phyloP scores from a whole-genome alignment of 1,140 invertebrate species.

The Orius insidiosus region DNA sequence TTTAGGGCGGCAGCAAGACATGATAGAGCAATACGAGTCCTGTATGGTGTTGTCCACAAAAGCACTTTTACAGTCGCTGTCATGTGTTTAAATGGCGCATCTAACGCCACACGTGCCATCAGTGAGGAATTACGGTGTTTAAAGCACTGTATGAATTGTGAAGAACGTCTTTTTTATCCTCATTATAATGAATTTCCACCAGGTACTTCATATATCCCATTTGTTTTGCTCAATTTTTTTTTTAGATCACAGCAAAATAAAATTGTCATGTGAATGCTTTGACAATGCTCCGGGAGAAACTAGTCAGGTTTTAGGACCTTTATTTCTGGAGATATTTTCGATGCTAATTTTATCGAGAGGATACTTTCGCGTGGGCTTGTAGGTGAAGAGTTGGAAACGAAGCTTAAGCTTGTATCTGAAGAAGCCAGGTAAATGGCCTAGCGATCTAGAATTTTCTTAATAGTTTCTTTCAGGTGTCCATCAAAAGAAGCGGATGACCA shows the following conservation, averaged over 20 bases:
- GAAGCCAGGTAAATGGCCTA: conserved; percentile 14
- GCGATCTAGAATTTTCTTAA: neutral
- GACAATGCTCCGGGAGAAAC: conserved; percentile 7
- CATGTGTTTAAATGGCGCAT: conserved; percentile 6
- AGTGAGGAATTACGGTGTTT: conserved; percentile 3
- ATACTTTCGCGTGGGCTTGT: neutral
- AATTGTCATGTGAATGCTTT: conserved; percentile 6
- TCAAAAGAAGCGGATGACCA: neutral
- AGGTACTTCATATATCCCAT: neutral
- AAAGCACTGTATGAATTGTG: conserved; percentile 14
- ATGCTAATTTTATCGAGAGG: conserved; percentile 10
- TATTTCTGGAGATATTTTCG: conserved; percentile 13
- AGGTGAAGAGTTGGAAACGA: neutral
- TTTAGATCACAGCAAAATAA: conserved; percentile 4
- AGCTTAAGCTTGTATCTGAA: conserved; percentile 6
- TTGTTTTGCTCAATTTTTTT: conserved; percentile 1
- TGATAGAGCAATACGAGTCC: conserved; percentile 9
- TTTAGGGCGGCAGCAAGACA: conserved; percentile 13
- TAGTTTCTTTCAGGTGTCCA: conserved; percentile 10
- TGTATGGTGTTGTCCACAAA: conserved; percentile 9
- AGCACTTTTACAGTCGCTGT: conserved; percentile 13
- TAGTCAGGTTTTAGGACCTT: conserved; percentile 6
- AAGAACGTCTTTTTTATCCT: conserved; percentile 13
- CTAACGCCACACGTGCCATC: conserved; percentile 5
- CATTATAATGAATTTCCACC: neutral